A percentile compares a stretch with the other conserved stretches of the same genome.
These are phyloP conservation scores for Philaethria dido DNA, from an alignment of 2,888 invertebrate species.

Conservation along the genomic window DNA sequence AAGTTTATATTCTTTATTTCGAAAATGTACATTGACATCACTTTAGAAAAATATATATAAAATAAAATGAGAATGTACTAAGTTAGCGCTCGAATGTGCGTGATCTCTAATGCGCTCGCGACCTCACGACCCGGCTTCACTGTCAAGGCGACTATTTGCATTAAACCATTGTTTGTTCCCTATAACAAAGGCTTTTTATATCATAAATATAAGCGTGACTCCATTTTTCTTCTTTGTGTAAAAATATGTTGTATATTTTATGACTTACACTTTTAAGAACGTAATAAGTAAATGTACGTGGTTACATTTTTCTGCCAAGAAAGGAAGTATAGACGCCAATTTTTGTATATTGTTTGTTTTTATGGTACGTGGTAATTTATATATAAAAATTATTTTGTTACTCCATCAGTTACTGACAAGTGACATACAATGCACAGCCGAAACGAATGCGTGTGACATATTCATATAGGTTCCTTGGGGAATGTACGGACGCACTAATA, in stretches of 20 bases:
- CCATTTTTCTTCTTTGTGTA: background rate
- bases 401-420: too few relatives aligned
- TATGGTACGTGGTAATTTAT: too few relatives aligned
- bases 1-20: too few relatives aligned
- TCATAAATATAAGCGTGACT: constrained; percentile 4
- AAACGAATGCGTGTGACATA: too few relatives aligned
- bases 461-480: too few relatives aligned
- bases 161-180: constrained; percentile 24
- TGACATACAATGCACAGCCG: too few relatives aligned
- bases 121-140: constrained; percentile 29
- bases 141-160: constrained; percentile 30
- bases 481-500: too few relatives aligned
- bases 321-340: background rate
- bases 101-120: constrained; percentile 27
- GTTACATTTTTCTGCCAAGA: background rate
- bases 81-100: constrained; percentile 14
- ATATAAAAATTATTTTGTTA: too few relatives aligned
- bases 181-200: constrained; percentile 22
- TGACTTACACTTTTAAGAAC: background rate
- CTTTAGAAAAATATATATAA: background rate
- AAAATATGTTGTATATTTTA: background rate
- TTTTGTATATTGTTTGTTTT: too few relatives aligned
- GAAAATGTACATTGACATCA: too few relatives aligned
- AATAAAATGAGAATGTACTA: background rate
- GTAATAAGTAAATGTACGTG: background rate